These are phyloP conservation scores for Sarcophaga bullata DNA, from an alignment of 1,140 invertebrate species.

Conservation along the genomic window DNA sequence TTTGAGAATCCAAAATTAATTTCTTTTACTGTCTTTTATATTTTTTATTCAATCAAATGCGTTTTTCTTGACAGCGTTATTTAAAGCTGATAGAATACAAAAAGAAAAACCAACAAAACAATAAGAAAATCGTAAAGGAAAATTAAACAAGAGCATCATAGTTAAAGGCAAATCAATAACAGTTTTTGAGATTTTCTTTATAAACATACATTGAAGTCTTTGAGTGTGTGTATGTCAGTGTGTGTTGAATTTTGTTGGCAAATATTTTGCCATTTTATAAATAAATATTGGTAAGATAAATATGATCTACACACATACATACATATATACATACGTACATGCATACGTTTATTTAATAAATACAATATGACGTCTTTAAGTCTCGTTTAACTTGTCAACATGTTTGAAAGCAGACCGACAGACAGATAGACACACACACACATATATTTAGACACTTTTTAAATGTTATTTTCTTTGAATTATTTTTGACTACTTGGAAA, in stretches of 20 bases:
- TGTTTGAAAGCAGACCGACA: too few relatives aligned
- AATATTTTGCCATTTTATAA: not conserved
- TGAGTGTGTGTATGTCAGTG: too few relatives aligned
- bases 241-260: not conserved
- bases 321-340: not conserved
- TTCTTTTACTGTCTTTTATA: too few relatives aligned
- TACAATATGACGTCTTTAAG: conserved; percentile 1
- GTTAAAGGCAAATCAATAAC: conserved; percentile 3
- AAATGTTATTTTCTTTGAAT: not conserved
- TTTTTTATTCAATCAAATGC: too few relatives aligned
- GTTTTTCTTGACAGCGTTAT: too few relatives aligned
- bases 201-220: conserved; percentile 1
- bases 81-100: too few relatives aligned
- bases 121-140: too few relatives aligned
- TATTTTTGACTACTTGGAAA: not conserved
- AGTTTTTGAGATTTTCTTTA: not conserved
- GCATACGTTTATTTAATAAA: not conserved
- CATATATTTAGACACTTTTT: not conserved
- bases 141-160: too few relatives aligned
- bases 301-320: not conserved
- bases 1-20: too few relatives aligned
- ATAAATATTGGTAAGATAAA: not conserved
- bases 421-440: not conserved
- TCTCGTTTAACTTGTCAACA: conserved; percentile 14
- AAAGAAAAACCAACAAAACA: too few relatives aligned